Evolutionary conservation across 2,113 vertebrate genomes (phyloP).

Genomic region (Mesocricetus auratus): DNA sequence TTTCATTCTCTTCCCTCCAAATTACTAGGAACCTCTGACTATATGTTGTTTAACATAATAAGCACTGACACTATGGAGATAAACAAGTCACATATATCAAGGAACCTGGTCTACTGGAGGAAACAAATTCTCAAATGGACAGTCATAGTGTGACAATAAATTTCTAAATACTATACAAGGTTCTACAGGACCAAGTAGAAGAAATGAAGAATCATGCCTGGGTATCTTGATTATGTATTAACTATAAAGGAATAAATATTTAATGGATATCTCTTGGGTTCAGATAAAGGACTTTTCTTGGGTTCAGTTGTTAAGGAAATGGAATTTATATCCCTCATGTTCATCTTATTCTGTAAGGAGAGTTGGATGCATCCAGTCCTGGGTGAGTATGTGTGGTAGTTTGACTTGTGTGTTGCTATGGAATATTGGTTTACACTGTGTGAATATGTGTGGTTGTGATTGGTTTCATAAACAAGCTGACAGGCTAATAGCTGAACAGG

Average conservation of each 20-base stretch:
- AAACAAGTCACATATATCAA: neutral
- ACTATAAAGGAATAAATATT: constrained; percentile 28
- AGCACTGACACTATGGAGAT: constrained; percentile 19
- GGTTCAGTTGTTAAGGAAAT: constrained; percentile 14
- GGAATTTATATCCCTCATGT: constrained; percentile 30
- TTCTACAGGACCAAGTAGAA: constrained; percentile 5
- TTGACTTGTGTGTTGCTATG: neutral
- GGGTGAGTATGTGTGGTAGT: neutral
- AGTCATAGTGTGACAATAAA: neutral
- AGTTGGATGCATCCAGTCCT: constrained; percentile 5
- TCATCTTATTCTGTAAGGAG: constrained; percentile 42
- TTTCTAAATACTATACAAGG: constrained; percentile 16
- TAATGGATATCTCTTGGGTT: constrained; percentile 33
- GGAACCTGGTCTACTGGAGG: constrained; percentile 1
- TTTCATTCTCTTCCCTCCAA: neutral
- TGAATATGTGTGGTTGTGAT: no score
- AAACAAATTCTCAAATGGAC: constrained; percentile 55
- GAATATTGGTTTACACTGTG: no score
- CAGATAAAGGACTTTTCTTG: neutral
- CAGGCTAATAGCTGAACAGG: no score
- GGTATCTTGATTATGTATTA: neutral
- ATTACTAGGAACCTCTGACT: neutral
- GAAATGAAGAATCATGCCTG: constrained; percentile 16
- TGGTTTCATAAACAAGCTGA: no score
- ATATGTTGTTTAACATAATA: constrained; percentile 7